phyloP scores from a whole-genome alignment of 1,140 invertebrate species.

The Palaemon carinicauda region DNA sequence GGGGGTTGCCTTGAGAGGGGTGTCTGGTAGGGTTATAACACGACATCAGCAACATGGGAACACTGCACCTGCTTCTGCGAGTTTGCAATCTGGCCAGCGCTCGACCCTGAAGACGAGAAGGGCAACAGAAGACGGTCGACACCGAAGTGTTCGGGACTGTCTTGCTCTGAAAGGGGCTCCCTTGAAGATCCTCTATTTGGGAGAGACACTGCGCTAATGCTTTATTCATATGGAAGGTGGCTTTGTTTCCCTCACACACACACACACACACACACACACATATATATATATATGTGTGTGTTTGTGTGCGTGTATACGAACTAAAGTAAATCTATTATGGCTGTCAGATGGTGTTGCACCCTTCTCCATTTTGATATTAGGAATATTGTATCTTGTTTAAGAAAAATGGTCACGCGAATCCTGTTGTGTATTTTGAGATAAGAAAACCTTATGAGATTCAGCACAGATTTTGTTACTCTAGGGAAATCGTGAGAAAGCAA shows the following conservation, averaged over 20 bases:
- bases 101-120: background rate
- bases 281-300: too few species aligned
- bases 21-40: background rate
- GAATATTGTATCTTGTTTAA: background rate
- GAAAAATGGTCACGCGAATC: background rate
- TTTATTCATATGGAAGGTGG: background rate
- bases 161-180: background rate
- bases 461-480: too few species aligned
- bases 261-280: too few species aligned
- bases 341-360: background rate
- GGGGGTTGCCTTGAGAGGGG: background rate
- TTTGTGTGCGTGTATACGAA: too few species aligned
- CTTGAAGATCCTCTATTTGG: background rate
- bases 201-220: constrained; percentile 1
- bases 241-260: background rate
- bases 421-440: too few species aligned
- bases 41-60: constrained; percentile 3
- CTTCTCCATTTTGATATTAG: background rate
- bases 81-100: constrained; percentile 20
- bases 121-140: background rate
- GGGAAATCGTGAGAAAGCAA: too few species aligned
- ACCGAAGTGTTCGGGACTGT: background rate
- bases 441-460: too few species aligned
- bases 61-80: constrained; percentile 9
- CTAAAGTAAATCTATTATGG: background rate